These are phyloP conservation scores for Danio rerio DNA, from an alignment of 2,113 vertebrate species.

Conservation along the genomic window GRCz12tu NC_133181.1:58057501-58058000, in stretches of 20 bases:
- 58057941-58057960: no score
- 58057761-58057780: no score
- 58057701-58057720: not conserved
- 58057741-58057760: not conserved
- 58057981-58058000: no score
- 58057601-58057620: slow-evolving; percentile 18
- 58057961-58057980: no score
- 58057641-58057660: slow-evolving; percentile 9
- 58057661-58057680: not conserved
- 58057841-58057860: no score
- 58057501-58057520: slow-evolving; percentile 26
- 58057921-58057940: no score
- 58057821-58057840: no score
- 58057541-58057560: slow-evolving; percentile 45
- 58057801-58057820: no score
- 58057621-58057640: not conserved
- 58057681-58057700: not conserved
- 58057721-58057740: not conserved
- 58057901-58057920: no score
- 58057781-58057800: no score
- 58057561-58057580: slow-evolving; percentile 22
- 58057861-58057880: no score
- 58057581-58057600: slow-evolving; percentile 36
- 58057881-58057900: no score
- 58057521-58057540: slow-evolving; percentile 25